phyloP scores from a whole-genome alignment of 2,797 vertebrate species.

The Fistularia tabacaria region DNA sequence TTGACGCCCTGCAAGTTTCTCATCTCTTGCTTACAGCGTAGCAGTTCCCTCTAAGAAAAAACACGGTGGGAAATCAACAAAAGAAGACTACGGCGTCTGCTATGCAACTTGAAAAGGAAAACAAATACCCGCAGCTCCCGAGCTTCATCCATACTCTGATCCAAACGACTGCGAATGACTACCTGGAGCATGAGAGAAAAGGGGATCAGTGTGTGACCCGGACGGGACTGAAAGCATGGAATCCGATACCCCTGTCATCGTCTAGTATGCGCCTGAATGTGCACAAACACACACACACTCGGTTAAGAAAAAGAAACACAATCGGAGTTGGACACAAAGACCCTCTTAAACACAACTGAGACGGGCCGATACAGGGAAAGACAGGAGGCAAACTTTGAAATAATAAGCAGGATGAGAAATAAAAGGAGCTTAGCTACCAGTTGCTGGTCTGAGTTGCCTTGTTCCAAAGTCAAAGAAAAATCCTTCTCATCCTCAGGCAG shows the following conservation, averaged over 20 bases:
- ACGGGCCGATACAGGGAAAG: slow-evolving; percentile 5
- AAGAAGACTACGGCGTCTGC: background rate
- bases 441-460: slow-evolving; percentile 83
- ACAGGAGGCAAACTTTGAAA: slow-evolving; percentile 1
- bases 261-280: background rate
- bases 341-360: slow-evolving; percentile 10
- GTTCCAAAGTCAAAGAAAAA: slow-evolving; percentile 79
- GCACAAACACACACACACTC: slow-evolving; percentile 19
- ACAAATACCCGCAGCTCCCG: slow-evolving; percentile 86
- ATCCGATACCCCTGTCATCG: slow-evolving; percentile 61
- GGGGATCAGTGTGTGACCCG: slow-evolving; percentile 37
- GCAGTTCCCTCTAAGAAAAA: slow-evolving; percentile 84
- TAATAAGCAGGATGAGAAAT: background rate
- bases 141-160: slow-evolving; percentile 94
- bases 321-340: slow-evolving; percentile 55
- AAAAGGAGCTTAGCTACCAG: slow-evolving; percentile 74
- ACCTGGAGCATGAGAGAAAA: slow-evolving; percentile 68
- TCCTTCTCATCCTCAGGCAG: slow-evolving; percentile 92
- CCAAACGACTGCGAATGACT: slow-evolving; percentile 88
- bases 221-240: slow-evolving; percentile 33
- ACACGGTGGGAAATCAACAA: slow-evolving; percentile 14
- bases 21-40: slow-evolving; percentile 90
- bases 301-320: slow-evolving; percentile 48
- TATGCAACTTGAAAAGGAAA: slow-evolving; percentile 2
- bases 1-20: slow-evolving; percentile 92